Evolutionary conservation across 2,113 vertebrate genomes (phyloP).

Genomic region (Sturnira hondurensis): DNA sequence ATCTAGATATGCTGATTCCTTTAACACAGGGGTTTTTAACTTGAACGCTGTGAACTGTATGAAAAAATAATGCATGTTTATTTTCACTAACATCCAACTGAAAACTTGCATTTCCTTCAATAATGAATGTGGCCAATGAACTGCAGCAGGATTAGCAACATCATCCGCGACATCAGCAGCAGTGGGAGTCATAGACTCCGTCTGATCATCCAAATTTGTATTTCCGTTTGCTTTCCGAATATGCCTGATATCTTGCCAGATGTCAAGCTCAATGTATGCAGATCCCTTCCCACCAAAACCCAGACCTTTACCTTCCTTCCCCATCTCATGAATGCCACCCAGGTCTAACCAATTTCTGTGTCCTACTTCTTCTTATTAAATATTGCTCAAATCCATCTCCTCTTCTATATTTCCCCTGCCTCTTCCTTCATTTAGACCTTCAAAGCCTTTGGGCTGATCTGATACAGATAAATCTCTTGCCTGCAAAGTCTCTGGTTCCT

Average conservation of each 20-base stretch:
- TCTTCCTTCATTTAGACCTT: not conserved
- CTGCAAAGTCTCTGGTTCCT: not conserved
- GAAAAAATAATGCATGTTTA: not conserved
- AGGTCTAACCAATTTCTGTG: not conserved
- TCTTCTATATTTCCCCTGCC: not conserved
- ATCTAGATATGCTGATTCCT: not conserved
- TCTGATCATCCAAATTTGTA: not conserved
- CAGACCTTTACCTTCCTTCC: not conserved
- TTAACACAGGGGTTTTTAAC: not conserved
- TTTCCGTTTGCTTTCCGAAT: not conserved
- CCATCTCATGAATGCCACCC: not conserved
- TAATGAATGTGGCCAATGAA: not conserved
- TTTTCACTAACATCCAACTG: not conserved
- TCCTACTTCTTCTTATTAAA: not conserved
- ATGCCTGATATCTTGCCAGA: not conserved
- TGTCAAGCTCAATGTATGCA: not conserved
- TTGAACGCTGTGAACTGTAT: not conserved
- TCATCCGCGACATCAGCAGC: not conserved
- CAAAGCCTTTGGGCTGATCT: not conserved
- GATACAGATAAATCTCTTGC: not conserved
- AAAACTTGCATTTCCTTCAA: not conserved
- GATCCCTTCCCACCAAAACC: not conserved
- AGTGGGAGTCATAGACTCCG: not conserved
- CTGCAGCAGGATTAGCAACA: not conserved
- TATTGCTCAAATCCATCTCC: not conserved